phyloP scores from a whole-genome alignment of 2,797 vertebrate species.

The Vireo griseus region DNA sequence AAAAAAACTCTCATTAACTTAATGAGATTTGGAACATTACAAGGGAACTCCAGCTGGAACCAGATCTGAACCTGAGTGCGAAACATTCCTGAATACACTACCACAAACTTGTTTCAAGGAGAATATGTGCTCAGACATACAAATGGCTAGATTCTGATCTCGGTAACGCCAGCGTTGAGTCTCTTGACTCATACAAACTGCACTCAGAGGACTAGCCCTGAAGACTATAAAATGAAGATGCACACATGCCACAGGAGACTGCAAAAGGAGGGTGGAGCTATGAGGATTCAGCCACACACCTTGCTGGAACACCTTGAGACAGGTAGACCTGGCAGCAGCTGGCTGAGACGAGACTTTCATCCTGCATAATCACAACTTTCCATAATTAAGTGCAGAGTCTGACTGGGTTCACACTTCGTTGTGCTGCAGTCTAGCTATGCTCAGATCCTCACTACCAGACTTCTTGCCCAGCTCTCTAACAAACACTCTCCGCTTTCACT shows the following conservation, averaged over 20 bases:
- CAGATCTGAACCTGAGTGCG: conserved; percentile 28
- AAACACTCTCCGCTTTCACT: not conserved
- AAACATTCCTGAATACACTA: conserved; percentile 56
- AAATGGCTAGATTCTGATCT: conserved; percentile 60
- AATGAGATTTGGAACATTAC: conserved; percentile 64
- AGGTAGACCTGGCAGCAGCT: conserved; percentile 44
- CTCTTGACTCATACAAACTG: conserved; percentile 43
- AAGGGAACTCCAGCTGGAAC: conserved; percentile 65
- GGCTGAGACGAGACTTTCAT: conserved; percentile 27
- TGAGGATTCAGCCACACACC: conserved; percentile 34
- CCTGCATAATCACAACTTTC: conserved; percentile 50
- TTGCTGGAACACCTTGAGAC: conserved; percentile 54
- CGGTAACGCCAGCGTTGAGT: not conserved
- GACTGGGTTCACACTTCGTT: conserved; percentile 17
- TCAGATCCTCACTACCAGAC: not conserved
- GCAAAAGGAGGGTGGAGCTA: conserved; percentile 31
- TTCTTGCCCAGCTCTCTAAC: not conserved
- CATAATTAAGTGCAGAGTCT: conserved; percentile 41
- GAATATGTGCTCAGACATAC: conserved; percentile 63
- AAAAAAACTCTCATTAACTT: conserved; percentile 57
- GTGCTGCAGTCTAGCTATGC: not conserved
- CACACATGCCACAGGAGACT: conserved; percentile 38
- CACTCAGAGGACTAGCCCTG: conserved; percentile 37
- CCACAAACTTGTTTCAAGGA: conserved; percentile 39
- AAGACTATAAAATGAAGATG: conserved; percentile 41